Base-by-base conservation (phyloP, 2,888 invertebrate species). In the Spialia ferax region DNA sequence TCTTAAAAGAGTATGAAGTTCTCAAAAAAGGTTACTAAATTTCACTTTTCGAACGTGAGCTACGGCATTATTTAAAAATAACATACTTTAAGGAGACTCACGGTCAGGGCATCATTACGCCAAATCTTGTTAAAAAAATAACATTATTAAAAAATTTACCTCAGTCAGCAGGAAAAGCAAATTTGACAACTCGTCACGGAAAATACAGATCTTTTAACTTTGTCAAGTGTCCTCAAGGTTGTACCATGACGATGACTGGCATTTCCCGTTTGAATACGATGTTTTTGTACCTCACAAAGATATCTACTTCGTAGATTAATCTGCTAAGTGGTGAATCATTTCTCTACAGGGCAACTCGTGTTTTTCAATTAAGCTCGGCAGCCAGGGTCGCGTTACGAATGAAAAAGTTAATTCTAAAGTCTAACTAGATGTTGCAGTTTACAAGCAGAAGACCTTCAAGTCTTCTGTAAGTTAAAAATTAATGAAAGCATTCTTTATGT, bases 181-280 rank as follows among this genome's bases (percentile, higher is more conserved):
- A 48, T 48, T 20, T 11, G 11, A 48, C 20, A 11, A 20, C 48
- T 8, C 18, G 20, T 48, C 15, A 48, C 20, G 10, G 20, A 48
- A 48, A 48, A 20, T n/a, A 5, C 38, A 38, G 38, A 38, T n/a
- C 38, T 48, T 42, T 42, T 42, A 15, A 42, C 15, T 15, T 18
- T 18, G 18, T 48, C 48, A 52, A 52, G 75, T 69, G 70, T 73
- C 71, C 74, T 74, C 72, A 65, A 69, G 69, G 72, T 69, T 69
- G 38, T 8, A 35, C 7, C n/a, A n/a, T 4, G 38, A n/a, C n/a
- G 55, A 45, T 63, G 55, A 56, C 45, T 32, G 48, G 59, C 35
- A 59, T 71, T 72, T 48, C 71, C 65, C 69, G 67, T 72, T 73
- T 73, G 64, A 73, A 71, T 38, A 20, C 66, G 68, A 67, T 72